Evolutionary conservation across 2,113 vertebrate species (phyloP).

Genomic region (Oryzias melastigma): DNA sequence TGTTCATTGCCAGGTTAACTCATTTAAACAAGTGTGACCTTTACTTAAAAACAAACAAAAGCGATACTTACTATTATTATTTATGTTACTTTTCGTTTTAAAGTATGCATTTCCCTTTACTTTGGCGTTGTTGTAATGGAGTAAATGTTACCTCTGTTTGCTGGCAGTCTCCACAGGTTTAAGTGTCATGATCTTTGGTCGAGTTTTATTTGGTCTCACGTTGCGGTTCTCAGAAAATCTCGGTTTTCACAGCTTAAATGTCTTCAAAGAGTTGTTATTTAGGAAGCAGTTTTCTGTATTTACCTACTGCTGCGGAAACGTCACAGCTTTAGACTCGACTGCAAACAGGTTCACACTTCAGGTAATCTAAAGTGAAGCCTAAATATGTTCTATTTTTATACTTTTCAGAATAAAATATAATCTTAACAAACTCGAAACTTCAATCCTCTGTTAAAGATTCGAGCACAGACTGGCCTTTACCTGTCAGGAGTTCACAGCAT

Average conservation of each 20-base stretch:
- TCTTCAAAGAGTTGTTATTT: neutral
- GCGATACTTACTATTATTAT: too few species aligned
- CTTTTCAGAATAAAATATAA: too few species aligned
- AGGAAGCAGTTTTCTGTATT: neutral
- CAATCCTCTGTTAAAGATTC: slow-evolving; percentile 7
- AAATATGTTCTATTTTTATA: neutral
- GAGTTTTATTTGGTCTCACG: slow-evolving; percentile 14
- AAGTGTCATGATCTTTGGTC: slow-evolving; percentile 46
- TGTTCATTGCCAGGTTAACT: slow-evolving; percentile 15
- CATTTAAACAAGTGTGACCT: slow-evolving; percentile 43
- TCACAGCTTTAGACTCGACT: neutral
- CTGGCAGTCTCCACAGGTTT: neutral
- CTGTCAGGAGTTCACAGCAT: slow-evolving; percentile 15
- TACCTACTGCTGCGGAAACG: accelerated
- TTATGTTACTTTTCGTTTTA: too few species aligned
- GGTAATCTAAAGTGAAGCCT: slow-evolving; percentile 28
- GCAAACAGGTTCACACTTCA: slow-evolving; percentile 3
- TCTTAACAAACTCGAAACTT: neutral
- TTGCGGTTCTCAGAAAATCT: slow-evolving; percentile 3
- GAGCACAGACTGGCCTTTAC: neutral
- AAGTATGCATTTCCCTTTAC: too few species aligned
- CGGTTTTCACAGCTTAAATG: neutral
- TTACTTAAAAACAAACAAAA: neutral
- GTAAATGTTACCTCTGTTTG: too few species aligned
- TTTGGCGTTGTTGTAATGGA: too few species aligned